A percentile compares a stretch with the other conserved stretches of the same genome.
Evolutionary conservation across 1,140 invertebrate genomes (phyloP).

Genomic region (Drosophila parvula): DNA sequence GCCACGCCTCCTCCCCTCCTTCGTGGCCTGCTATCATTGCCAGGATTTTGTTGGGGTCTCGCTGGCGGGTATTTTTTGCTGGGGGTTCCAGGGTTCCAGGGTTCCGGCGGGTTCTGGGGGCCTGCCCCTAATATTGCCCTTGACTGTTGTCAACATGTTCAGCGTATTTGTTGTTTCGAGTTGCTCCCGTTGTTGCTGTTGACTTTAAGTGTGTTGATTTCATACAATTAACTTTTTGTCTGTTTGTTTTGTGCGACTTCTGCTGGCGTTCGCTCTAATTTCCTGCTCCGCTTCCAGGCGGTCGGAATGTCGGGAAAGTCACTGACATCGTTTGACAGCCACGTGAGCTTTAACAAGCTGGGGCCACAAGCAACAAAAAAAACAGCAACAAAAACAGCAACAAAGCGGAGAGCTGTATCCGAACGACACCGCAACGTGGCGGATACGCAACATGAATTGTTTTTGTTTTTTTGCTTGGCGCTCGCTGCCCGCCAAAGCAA

Average conservation of each 20-base stretch:
- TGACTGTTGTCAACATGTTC: constrained; percentile 77
- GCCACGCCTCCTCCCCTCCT: constrained; percentile 25
- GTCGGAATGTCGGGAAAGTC: constrained; percentile 16
- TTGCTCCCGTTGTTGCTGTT: constrained; percentile 56
- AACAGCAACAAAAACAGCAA: constrained; percentile 6
- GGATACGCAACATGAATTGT: constrained; percentile 45
- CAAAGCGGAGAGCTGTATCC: neutral
- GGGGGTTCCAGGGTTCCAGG: constrained; percentile 14
- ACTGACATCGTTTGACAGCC: constrained; percentile 60
- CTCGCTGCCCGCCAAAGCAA: constrained; percentile 7
- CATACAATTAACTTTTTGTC: constrained; percentile 82
- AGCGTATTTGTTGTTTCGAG: constrained; percentile 60
- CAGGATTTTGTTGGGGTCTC: constrained; percentile 34
- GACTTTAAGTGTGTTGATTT: constrained; percentile 80
- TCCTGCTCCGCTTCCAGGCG: constrained; percentile 34
- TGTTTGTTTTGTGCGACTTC: constrained; percentile 67
- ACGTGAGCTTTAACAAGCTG: constrained; percentile 52
- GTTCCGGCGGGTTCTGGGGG: constrained; percentile 24
- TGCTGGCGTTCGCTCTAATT: constrained; percentile 57
- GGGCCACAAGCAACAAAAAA: constrained; percentile 22
- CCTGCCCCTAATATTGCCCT: constrained; percentile 71
- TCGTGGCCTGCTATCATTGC: constrained; percentile 39
- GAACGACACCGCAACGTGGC: constrained; percentile 37
- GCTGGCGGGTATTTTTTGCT: constrained; percentile 5
- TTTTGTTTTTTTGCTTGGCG: constrained; percentile 5